Conservation (phyloP, 1,140 invertebrate genomes). For the Campodea augens region DNA sequence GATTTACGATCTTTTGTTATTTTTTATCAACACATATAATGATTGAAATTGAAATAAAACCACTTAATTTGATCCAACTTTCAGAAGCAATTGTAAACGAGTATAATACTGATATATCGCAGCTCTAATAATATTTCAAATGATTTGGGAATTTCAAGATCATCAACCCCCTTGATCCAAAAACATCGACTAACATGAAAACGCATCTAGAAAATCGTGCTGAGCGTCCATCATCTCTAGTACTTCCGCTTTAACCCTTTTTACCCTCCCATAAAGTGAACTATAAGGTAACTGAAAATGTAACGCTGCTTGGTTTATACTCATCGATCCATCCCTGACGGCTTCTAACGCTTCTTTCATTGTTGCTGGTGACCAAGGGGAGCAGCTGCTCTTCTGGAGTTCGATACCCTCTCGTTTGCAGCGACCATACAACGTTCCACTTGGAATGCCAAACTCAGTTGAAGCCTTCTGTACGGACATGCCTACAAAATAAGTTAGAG, state of each 20-base stretch:
- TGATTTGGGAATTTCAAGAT: no score
- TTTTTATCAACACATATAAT: no score
- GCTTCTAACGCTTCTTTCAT: constrained; percentile 75
- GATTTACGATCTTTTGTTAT: no score
- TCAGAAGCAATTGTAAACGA: no score
- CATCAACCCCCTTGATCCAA: no score
- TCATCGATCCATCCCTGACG: constrained; percentile 73
- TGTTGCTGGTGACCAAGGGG: constrained; percentile 73
- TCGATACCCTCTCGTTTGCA: constrained; percentile 77
- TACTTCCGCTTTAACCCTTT: constrained; percentile 23
- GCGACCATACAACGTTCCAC: constrained; percentile 62
- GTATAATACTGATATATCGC: no score
- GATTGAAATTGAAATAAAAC: no score
- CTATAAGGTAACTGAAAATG: constrained; percentile 78
- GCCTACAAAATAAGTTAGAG: no score
- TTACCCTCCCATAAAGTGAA: constrained; percentile 69
- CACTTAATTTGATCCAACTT: no score
- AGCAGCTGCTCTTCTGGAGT: constrained; percentile 59
- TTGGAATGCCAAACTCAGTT: constrained; percentile 65
- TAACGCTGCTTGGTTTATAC: constrained; percentile 81
- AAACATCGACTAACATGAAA: no score
- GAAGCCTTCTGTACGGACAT: constrained; percentile 70
- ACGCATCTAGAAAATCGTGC: constrained; percentile 1
- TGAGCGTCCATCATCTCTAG: constrained; percentile 3
- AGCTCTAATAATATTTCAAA: no score